Base-by-base conservation (phyloP, 2,797 vertebrate genomes). In the Dendrocincla tyrannina region DNA sequence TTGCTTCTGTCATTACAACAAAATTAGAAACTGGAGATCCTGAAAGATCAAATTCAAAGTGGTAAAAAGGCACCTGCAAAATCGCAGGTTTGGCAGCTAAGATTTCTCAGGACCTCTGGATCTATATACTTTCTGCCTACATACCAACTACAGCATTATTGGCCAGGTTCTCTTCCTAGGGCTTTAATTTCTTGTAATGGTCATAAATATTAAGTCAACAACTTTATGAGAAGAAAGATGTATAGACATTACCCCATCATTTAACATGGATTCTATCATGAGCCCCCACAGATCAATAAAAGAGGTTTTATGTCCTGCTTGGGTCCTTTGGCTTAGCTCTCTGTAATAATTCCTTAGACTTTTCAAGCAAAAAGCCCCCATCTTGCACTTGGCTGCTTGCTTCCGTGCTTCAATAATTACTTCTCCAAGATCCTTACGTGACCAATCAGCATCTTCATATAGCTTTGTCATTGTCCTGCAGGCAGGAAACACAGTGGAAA, bases 381-480 rank as follows among this genome's bases (percentile, higher is more conserved):
- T 69, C 75, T 96, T 94, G 82, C 97, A 98, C 92, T 98, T 99
- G 44, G 97, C 95, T 27, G 97, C 97, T 50, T 98, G 97, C 39
- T 97, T 97, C 87, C 98, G 97, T 47, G 97, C 90, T 83, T 96
- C 96, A 0, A 96, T 63, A 92, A 98, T 88, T 41, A 95, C 28
- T 49, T 91, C 81, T 53, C 97, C 96, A 25, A 99, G 93, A 91
- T 98, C 98, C 63, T 97, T 97, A n/a, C 96, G 97, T 75, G 99
- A 99, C 98, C 98, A 99, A 8, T 98, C 88, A 17, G 97, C 91
- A 44, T 99, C 97, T 96, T 97, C 95, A 80, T 98, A 98, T n/a
- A 99, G 95, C 47, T 96, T 96, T 32, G 98, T 94, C 98, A 98
- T 97, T 23, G 98, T 97, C 98, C 99, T 99, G 91, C 67, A 74